Conservation (phyloP, 2,888 invertebrate species). For the Lamproptera curius region DNA sequence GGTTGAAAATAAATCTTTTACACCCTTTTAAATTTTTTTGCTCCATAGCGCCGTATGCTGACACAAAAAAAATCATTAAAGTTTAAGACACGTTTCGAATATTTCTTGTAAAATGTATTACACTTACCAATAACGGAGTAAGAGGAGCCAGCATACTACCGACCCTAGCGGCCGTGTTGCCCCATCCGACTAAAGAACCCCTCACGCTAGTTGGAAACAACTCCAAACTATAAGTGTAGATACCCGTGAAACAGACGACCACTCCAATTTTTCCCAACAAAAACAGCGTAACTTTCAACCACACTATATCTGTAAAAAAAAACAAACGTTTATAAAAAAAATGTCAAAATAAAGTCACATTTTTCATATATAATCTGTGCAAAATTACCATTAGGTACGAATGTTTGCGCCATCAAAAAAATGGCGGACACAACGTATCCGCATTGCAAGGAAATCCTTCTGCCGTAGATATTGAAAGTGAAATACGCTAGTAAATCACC, state of each 20-base stretch:
- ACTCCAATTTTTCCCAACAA: constrained; percentile 52
- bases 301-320: constrained; percentile 41
- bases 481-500: constrained; percentile 54
- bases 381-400: constrained; percentile 51
- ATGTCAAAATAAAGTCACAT: background rate
- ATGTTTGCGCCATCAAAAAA: constrained; percentile 50
- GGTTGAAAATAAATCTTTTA: too few species aligned
- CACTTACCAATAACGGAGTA: constrained; percentile 54
- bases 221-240: constrained; percentile 58
- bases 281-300: constrained; percentile 54
- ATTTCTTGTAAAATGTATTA: background rate
- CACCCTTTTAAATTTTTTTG: too few species aligned
- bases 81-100: background rate
- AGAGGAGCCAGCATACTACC: constrained; percentile 61
- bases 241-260: constrained; percentile 57
- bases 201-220: constrained; percentile 60
- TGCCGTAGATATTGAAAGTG: constrained; percentile 50
- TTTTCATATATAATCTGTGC: too few species aligned
- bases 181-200: constrained; percentile 54
- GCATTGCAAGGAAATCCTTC: constrained; percentile 48
- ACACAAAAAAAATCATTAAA: too few species aligned
- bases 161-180: constrained; percentile 54
- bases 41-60: too few species aligned
- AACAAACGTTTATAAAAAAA: background rate
- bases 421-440: constrained; percentile 48